Conservation (phyloP, 1,140 invertebrate genomes). For the Cherax destructor region DNA sequence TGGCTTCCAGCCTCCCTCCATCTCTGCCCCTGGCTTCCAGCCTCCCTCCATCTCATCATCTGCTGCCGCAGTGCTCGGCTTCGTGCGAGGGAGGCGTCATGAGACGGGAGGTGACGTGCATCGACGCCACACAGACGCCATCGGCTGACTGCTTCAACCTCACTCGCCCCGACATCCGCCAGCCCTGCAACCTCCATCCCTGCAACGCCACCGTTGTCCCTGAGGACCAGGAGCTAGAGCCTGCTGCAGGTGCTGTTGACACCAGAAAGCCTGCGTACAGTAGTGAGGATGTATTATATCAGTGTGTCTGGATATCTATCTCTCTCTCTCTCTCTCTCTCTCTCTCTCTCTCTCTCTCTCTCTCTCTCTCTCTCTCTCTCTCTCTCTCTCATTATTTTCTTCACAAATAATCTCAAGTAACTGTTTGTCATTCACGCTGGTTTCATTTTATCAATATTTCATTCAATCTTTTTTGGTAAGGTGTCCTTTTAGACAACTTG, state of each 20-base stretch:
- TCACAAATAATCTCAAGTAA: not conserved
- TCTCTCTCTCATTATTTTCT: not conserved
- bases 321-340: conserved; percentile 5
- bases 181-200: conserved; percentile 54
- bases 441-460: no score
- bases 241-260: not conserved
- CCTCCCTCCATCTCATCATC: no score
- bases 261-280: not conserved
- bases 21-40: no score
- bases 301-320: not conserved
- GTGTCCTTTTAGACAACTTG: no score
- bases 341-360: conserved; percentile 1
- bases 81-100: conserved; percentile 82
- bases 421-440: no score
- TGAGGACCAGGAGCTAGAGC: not conserved
- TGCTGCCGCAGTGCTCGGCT: conserved; percentile 79
- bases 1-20: no score
- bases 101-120: conserved; percentile 78
- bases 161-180: conserved; percentile 56
- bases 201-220: conserved; percentile 11
- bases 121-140: conserved; percentile 18
- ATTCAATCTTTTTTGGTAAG: no score
- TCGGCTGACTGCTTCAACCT: conserved; percentile 55
- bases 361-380: conserved; percentile 5
- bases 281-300: no score